These are phyloP conservation scores for Holothuria scabra DNA, from an alignment of 53 echinoderm and acorn worm genomes.

Conservation along the genomic window DNA sequence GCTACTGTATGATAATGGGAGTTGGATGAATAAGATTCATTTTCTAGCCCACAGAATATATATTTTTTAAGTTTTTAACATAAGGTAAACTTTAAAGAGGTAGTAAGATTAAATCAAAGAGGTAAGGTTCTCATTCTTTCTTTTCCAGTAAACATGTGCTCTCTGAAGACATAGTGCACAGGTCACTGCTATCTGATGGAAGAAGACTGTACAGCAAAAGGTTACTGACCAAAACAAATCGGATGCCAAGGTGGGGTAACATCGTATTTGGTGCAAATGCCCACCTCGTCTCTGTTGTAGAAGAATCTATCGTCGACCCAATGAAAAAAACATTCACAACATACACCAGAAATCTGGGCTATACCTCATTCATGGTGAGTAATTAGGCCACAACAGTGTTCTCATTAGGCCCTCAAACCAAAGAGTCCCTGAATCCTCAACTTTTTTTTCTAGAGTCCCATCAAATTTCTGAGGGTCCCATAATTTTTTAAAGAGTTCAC, in stretches of 20 bases:
- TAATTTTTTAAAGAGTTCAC: too few relatives aligned
- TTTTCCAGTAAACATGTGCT: slow-evolving; percentile 87
- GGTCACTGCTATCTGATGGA: slow-evolving; percentile 56
- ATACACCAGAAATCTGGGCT: slow-evolving; percentile 88
- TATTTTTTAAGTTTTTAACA: too few relatives aligned
- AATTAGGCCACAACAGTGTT: too few relatives aligned
- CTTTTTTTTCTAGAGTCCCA: too few relatives aligned
- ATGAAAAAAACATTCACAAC: slow-evolving; percentile 79
- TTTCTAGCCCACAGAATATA: too few relatives aligned
- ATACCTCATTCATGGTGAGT: slow-evolving; percentile 87
- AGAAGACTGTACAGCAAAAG: slow-evolving; percentile 66
- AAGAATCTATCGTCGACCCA: slow-evolving; percentile 87
- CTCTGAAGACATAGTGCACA: slow-evolving; percentile 81
- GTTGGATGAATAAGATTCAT: too few relatives aligned
- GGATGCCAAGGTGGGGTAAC: slow-evolving; percentile 86
- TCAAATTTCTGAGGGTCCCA: too few relatives aligned
- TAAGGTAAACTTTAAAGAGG: not conserved
- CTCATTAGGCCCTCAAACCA: too few relatives aligned
- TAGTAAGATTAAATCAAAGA: too few relatives aligned
- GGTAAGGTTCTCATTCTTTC: not conserved
- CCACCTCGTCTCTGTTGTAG: slow-evolving; percentile 77
- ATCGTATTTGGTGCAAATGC: slow-evolving; percentile 71
- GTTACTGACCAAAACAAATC: slow-evolving; percentile 87
- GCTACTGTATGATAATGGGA: too few relatives aligned
- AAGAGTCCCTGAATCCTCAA: too few relatives aligned